Percentiles rank a stretch among this genome's conserved stretches.
Conservation (phyloP, 2,888 invertebrate genomes). For the Trilocha varians region DNA sequence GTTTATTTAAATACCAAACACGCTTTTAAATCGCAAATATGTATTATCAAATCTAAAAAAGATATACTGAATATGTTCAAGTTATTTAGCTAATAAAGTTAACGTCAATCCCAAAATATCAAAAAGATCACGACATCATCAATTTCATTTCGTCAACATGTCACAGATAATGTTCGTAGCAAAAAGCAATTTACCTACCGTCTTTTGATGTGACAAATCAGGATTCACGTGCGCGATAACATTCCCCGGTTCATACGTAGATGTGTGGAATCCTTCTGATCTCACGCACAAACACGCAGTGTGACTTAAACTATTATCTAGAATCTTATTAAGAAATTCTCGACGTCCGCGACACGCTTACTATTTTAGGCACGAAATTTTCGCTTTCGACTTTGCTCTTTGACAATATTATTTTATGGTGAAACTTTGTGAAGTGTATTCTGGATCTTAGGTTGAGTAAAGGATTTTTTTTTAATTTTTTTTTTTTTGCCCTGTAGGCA, state of each 20-base stretch:
- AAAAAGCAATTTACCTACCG: not conserved
- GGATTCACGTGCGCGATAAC: not conserved
- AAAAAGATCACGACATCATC: no score
- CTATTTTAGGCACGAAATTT: slow-evolving; percentile 1
- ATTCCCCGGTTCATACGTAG: no score
- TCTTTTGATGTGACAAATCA: not conserved
- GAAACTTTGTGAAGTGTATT: no score
- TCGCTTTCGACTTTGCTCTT: not conserved
- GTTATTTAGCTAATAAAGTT: no score
- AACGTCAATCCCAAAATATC: no score
- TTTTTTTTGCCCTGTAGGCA: no score
- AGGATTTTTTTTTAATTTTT: no score
- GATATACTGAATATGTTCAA: no score
- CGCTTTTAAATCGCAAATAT: no score
- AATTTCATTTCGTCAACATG: not conserved
- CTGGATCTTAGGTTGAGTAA: no score
- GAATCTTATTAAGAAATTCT: slow-evolving; percentile 33
- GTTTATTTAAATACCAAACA: no score
- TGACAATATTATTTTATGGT: not conserved
- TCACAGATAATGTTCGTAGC: not conserved
- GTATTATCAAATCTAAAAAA: no score
- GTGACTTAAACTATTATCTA: slow-evolving; percentile 30
- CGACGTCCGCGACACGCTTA: slow-evolving; percentile 10
- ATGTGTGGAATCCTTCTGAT: slow-evolving; percentile 38
- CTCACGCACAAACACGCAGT: slow-evolving; percentile 21